Percentiles rank a stretch among this genome's conserved stretches.
phyloP scores from a whole-genome alignment of 1,140 invertebrate species.

The Penaeus vannamei region DNA sequence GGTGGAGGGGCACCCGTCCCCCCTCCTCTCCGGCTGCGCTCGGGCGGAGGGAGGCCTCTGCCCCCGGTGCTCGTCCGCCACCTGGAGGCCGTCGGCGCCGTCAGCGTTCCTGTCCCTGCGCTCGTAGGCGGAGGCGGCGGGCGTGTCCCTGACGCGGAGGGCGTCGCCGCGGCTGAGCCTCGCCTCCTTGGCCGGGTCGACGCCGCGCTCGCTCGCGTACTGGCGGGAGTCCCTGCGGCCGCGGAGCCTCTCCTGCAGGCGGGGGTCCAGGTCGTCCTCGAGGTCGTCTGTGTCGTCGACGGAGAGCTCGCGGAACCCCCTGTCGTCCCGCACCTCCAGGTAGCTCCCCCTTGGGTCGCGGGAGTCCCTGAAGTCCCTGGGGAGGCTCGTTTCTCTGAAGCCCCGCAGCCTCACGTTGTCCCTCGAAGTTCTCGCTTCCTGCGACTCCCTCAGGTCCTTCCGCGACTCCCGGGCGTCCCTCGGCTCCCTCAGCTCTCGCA shows the following conservation, averaged over 20 bases:
- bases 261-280: background rate
- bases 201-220: background rate
- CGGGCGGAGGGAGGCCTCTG: background rate
- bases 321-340: slow-evolving; percentile 33
- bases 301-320: slow-evolving; percentile 23
- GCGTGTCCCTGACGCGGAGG: slow-evolving; percentile 4
- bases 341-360: slow-evolving; percentile 4
- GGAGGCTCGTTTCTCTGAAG: slow-evolving; percentile 49
- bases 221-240: slow-evolving; percentile 29
- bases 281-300: slow-evolving; percentile 44
- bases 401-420: slow-evolving; percentile 18
- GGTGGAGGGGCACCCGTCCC: slow-evolving; percentile 38
- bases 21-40: background rate
- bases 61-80: slow-evolving; percentile 38
- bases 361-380: slow-evolving; percentile 43
- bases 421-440: background rate
- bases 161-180: slow-evolving; percentile 33
- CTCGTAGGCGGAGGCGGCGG: slow-evolving; percentile 2
- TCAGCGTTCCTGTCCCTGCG: slow-evolving; percentile 42
- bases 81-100: slow-evolving; percentile 41
- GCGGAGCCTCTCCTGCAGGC: background rate
- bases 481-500: slow-evolving; percentile 20
- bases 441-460: background rate
- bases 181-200: slow-evolving; percentile 32
- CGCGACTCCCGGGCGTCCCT: background rate